Percentiles rank a stretch among this genome's conserved stretches.
Conservation (phyloP, 2,888 invertebrate species). For the Drosophila acutilabella region DNA sequence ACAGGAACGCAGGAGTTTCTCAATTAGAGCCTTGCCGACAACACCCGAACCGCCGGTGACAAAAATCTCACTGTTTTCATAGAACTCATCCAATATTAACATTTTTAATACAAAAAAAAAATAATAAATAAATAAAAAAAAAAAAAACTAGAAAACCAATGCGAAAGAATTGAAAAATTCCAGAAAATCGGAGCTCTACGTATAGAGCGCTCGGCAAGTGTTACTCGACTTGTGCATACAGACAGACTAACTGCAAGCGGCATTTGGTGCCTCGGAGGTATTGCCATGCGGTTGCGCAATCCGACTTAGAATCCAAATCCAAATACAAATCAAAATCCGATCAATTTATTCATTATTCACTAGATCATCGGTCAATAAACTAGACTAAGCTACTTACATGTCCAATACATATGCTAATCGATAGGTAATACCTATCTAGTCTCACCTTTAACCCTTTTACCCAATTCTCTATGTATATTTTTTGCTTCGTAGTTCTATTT, state of each 20-base stretch:
- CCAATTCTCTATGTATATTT: background rate
- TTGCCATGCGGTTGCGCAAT: conserved; percentile 10
- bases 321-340: too few species aligned
- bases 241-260: conserved; percentile 21
- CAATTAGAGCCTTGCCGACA: conserved; percentile 94
- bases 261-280: conserved; percentile 4
- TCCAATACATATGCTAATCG: conserved; percentile 22
- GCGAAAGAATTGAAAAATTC: too few species aligned
- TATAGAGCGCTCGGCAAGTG: conserved; percentile 1
- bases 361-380: conserved; percentile 32
- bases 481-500: background rate
- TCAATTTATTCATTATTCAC: conserved; percentile 34
- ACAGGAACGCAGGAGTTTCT: conserved; percentile 94
- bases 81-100: conserved; percentile 85
- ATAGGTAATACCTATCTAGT: background rate
- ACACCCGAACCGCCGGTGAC: conserved; percentile 94
- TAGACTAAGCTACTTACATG: conserved; percentile 41
- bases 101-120: background rate
- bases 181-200: conserved; percentile 2
- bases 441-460: background rate
- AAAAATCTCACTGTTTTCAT: conserved; percentile 89
- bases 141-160: background rate
- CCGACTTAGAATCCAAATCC: conserved; percentile 7
- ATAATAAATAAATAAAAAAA: background rate
- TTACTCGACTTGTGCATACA: conserved; percentile 4